Evolutionary conservation across 2,888 invertebrate genomes (phyloP), one percentile per base, ranked within the genome.

Genomic region (Drosophila paracracens): DNA sequence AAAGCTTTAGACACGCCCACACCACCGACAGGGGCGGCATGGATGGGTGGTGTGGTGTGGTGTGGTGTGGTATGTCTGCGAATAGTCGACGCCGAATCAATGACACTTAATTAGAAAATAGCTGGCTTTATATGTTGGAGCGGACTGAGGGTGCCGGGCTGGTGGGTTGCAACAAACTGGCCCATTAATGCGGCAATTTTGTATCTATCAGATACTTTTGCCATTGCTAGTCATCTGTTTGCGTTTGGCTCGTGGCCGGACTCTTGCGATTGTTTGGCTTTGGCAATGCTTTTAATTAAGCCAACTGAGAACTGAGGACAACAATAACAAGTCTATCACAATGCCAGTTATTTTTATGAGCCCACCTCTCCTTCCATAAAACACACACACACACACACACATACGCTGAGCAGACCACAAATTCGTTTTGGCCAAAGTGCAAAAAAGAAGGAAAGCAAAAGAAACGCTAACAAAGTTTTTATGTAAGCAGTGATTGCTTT

Each of bases 81-180:
- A 57, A 57, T 43, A 40, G 71, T 59, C 59, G 66, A 69, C 70
- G 76, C 71, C 76, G 70, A 82, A 89, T 88, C 87, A 87, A 88
- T 90, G 90, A 82, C 89, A 90, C 87, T 90, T 87, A 87, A 87
- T 87, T 87, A 80, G 87, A 90, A 87, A 83, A 83, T 76, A 81
- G 81, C 81, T 70, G 66, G 53, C 57, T 63, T 16, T 36, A 4
- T 46, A 31, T 48, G 21, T 16, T 27, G 5, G 53, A 10, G 18
- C 2, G 61, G 33, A 27, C 27, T 10, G 16, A 4, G 46, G 29
- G n/a, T 0, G n/a, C 35, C 6, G 21, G 51, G n/a, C 18, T 27
- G 25, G 18, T 1, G 52, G 31, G 27, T 36, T 36, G 38, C 10
- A 4, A 31, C 16, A 43, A 43, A 38, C 46, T 62, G 52, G 46